These are phyloP conservation scores for Papilio glaucus DNA, from an alignment of 1,140 invertebrate species.

Conservation along the genomic window DNA sequence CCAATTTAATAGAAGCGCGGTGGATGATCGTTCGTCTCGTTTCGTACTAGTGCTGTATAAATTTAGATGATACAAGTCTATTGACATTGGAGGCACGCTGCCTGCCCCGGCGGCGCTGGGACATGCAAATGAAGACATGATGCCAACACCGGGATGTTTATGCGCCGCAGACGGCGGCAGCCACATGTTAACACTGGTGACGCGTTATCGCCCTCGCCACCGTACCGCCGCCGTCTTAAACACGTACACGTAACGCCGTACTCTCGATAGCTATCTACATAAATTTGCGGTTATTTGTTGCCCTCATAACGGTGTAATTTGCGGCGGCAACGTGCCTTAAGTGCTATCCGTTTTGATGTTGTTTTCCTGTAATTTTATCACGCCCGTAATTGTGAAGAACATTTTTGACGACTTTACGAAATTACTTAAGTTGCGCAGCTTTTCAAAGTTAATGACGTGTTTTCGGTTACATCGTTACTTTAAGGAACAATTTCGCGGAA, in stretches of 20 bases:
- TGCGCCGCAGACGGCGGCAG: slow-evolving; percentile 47
- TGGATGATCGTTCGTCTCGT: slow-evolving; percentile 31
- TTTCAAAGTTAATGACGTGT: slow-evolving; percentile 30
- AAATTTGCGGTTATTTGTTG: slow-evolving; percentile 76
- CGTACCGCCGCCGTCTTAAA: slow-evolving; percentile 61
- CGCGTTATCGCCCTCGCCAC: slow-evolving; percentile 60
- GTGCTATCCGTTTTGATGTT: slow-evolving; percentile 57
- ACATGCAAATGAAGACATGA: slow-evolving; percentile 77
- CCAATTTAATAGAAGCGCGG: slow-evolving; percentile 28
- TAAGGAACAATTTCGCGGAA: slow-evolving; percentile 13
- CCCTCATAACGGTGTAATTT: slow-evolving; percentile 68
- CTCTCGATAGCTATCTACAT: slow-evolving; percentile 76
- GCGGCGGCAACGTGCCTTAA: slow-evolving; percentile 57
- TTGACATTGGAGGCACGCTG: slow-evolving; percentile 58
- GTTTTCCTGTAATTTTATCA: slow-evolving; percentile 59
- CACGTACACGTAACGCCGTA: slow-evolving; percentile 68
- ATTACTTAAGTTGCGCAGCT: slow-evolving; percentile 31
- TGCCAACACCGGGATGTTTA: slow-evolving; percentile 62
- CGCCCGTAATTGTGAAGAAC: slow-evolving; percentile 45
- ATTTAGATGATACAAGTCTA: slow-evolving; percentile 59
- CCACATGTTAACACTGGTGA: slow-evolving; percentile 70
- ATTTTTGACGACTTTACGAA: slow-evolving; percentile 44
- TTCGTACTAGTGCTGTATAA: slow-evolving; percentile 58
- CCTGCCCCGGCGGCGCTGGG: slow-evolving; percentile 44
- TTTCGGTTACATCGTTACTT: slow-evolving; percentile 28